Percentiles rank a stretch among this genome's conserved stretches.
Conservation (phyloP, 1,140 invertebrate genomes). For the Bombus terrestris region DNA sequence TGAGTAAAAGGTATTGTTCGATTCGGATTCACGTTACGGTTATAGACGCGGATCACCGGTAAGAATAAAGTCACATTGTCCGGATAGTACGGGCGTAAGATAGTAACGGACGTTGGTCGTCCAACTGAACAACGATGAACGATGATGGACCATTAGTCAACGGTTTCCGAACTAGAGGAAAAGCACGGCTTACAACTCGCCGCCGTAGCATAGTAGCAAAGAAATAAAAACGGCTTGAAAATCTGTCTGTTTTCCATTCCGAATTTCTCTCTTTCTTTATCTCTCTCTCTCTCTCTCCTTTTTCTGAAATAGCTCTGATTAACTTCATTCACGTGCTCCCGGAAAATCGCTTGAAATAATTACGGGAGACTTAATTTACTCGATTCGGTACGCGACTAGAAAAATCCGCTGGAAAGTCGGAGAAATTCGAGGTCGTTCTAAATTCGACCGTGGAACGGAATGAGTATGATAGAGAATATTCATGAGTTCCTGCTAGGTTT, state of each 20-base stretch:
- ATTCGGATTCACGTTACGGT: neutral
- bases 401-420: conserved; percentile 3
- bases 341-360: conserved; percentile 54
- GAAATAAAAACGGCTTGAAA: conserved; percentile 47
- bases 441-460: conserved; percentile 3
- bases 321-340: conserved; percentile 1
- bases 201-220: neutral
- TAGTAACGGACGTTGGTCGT: conserved; percentile 17
- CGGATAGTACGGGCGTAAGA: conserved; percentile 48
- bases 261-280: neutral
- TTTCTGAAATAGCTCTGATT: conserved; percentile 1
- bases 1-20: conserved; percentile 56
- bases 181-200: conserved; percentile 45
- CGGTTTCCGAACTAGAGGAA: neutral
- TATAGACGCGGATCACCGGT: neutral
- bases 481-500: neutral
- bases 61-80: conserved; percentile 60
- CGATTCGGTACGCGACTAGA: neutral
- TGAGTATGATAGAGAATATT: neutral
- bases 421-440: neutral
- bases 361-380: conserved; percentile 29
- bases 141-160: conserved; percentile 60
- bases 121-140: conserved; percentile 37
- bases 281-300: neutral
- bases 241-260: conserved; percentile 19